Base-by-base conservation (phyloP, 2,888 invertebrate genomes). In the Carcina quercana region DNA sequence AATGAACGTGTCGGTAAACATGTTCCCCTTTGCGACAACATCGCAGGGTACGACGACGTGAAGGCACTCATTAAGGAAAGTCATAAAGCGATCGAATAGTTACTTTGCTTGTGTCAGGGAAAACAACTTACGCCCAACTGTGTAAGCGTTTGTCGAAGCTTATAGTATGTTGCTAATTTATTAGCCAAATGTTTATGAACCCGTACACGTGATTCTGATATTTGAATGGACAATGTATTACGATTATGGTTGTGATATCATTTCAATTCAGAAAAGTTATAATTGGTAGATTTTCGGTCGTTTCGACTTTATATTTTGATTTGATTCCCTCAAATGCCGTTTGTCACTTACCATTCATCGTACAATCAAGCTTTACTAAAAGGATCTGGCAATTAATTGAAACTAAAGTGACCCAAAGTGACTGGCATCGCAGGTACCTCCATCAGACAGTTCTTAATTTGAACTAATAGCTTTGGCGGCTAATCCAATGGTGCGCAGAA, bases 401-500 rank as follows among this genome's bases (percentile, higher is more conserved):
- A 53, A 51, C n/a, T 7, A 43, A 40, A 50, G 42, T 43, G 56
- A 53, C 50, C 54, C 38, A 49, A 51, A 48, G 43, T 59, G 65
- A 64, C 58, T 55, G 51, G 58, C 54, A 47, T 39, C 54, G 58
- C 57, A 58, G 52, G 51, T 47, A 53, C 51, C 53, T 46, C 47
- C 30, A 26, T 53, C 59, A 64, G 68, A 65, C 72, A 71, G 70
- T 65, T 76, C 72, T 72, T 83, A 82, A 83, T 83, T 79, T 75
- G 72, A 75, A 80, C 76, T 83, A 83, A 82, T 83, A 82, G 82
- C 76, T 73, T 67, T 59, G 62, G 63, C 63, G 60, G 70, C 62
- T 74, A 75, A 78, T 76, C 74, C 76, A 74, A 70, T 69, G 66
- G 66, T 58, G 65, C 57, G 63, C 67, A 76, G 71, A 80, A 82